These are phyloP conservation scores for Nilaparvata lugens DNA, from an alignment of 1,140 invertebrate genomes.

Conservation along the genomic window DNA sequence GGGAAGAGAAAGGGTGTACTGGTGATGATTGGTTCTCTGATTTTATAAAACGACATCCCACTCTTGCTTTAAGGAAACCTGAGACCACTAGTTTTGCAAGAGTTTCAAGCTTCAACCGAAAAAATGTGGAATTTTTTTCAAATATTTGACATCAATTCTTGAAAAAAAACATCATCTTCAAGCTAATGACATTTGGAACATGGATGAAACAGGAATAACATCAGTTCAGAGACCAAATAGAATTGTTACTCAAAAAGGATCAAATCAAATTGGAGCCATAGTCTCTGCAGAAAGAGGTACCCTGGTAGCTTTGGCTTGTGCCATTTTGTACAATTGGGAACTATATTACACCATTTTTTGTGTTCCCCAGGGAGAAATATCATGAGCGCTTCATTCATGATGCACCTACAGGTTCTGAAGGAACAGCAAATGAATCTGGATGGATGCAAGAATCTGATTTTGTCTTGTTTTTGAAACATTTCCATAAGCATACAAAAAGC, in stretches of 20 bases:
- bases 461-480: conserved; percentile 34
- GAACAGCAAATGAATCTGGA: conserved; percentile 34
- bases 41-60: conserved; percentile 34
- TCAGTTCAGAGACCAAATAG: conserved; percentile 32
- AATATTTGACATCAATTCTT: not conserved
- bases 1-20: conserved; percentile 19
- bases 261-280: conserved; percentile 32
- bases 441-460: conserved; percentile 41
- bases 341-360: conserved; percentile 31
- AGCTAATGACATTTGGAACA: conserved; percentile 32
- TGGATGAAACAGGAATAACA: conserved; percentile 36
- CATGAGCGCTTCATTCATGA: conserved; percentile 27
- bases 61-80: conserved; percentile 33
- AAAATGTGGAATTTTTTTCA: conserved; percentile 20
- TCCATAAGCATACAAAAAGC: conserved; percentile 27
- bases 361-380: conserved; percentile 33
- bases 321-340: conserved; percentile 31
- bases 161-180: not conserved
- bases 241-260: conserved; percentile 30
- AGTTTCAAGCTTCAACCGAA: conserved; percentile 33
- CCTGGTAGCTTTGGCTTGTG: conserved; percentile 30
- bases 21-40: conserved; percentile 34
- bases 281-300: conserved; percentile 32
- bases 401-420: conserved; percentile 34
- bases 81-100: conserved; percentile 35